Percentiles rank a stretch among this genome's conserved stretches.
These are phyloP conservation scores for Xylota segnis DNA, from an alignment of 2,888 invertebrate genomes.

Conservation along the genomic window DNA sequence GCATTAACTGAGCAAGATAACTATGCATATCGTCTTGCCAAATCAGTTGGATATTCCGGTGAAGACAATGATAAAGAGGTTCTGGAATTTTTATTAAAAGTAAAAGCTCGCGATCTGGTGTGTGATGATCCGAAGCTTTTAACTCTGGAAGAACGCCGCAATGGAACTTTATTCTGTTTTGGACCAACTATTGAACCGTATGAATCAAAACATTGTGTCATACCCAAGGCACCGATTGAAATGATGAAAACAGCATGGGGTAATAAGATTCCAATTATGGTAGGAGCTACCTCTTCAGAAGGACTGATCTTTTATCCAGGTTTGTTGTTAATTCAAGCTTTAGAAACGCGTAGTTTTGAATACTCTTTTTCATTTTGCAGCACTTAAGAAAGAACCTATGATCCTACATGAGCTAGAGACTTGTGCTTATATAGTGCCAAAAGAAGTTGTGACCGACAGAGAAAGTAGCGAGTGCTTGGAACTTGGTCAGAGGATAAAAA, in stretches of 20 bases:
- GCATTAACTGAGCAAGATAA: constrained; percentile 79
- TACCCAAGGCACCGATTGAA: constrained; percentile 79
- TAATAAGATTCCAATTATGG: constrained; percentile 81
- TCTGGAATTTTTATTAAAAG: constrained; percentile 80
- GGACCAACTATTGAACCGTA: constrained; percentile 83
- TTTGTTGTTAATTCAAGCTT: constrained; percentile 77
- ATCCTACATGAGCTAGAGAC: constrained; percentile 77
- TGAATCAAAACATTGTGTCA: constrained; percentile 80
- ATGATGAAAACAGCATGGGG: constrained; percentile 82
- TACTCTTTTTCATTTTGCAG: background rate
- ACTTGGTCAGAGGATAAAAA: constrained; percentile 79
- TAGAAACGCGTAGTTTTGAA: constrained; percentile 48
- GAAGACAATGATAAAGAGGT: constrained; percentile 81
- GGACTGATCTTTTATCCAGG: constrained; percentile 83
- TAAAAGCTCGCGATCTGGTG: constrained; percentile 80
- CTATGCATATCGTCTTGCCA: constrained; percentile 81
- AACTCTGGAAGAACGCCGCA: constrained; percentile 81
- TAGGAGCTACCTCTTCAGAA: constrained; percentile 83
- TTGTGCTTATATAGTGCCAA: constrained; percentile 78
- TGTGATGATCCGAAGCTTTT: constrained; percentile 79
- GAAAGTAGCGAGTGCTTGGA: constrained; percentile 78
- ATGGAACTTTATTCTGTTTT: constrained; percentile 81
- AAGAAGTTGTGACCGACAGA: constrained; percentile 78
- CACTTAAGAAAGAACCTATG: background rate
- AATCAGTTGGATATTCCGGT: constrained; percentile 80